Evolutionary conservation across 1,140 invertebrate species (phyloP).

Genomic region (Ctenoplectra terminalis): DNA sequence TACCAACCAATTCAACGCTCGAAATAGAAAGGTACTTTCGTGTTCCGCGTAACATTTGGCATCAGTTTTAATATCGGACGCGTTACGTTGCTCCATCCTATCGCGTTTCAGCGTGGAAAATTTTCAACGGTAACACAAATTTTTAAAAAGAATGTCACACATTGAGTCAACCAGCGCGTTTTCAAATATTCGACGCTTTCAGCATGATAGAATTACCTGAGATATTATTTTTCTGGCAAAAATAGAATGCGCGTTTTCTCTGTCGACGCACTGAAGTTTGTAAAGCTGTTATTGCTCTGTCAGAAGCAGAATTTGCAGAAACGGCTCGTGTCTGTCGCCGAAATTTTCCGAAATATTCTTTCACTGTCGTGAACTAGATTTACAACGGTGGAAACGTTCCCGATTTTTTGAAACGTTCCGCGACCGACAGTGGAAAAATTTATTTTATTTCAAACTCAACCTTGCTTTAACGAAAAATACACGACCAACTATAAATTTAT

Average conservation of each 20-base stretch:
- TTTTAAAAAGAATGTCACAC: not conserved
- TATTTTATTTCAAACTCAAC: not conserved
- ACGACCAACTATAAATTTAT: too few relatives aligned
- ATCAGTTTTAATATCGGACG: not conserved
- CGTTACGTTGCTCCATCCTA: not conserved
- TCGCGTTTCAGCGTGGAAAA: not conserved
- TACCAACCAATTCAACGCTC: not conserved
- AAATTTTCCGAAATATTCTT: conserved; percentile 12
- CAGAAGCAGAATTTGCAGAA: conserved; percentile 8
- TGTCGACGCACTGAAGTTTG: not conserved
- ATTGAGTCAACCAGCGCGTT: not conserved
- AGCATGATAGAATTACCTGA: not conserved
- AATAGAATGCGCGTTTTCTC: not conserved
- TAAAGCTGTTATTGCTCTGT: conserved; percentile 22
- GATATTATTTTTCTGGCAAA: too few relatives aligned
- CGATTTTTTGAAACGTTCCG: not conserved
- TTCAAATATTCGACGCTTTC: not conserved
- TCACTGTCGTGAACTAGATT: not conserved
- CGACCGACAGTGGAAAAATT: not conserved
- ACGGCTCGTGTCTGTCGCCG: not conserved
- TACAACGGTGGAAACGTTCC: not conserved
- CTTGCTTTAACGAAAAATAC: not conserved
- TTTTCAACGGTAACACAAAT: not conserved
- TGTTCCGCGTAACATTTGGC: not conserved
- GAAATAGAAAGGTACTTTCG: not conserved